These are phyloP conservation scores for Acleris holmiana DNA, from an alignment of 2,888 invertebrate genomes.

Conservation along the genomic window DNA sequence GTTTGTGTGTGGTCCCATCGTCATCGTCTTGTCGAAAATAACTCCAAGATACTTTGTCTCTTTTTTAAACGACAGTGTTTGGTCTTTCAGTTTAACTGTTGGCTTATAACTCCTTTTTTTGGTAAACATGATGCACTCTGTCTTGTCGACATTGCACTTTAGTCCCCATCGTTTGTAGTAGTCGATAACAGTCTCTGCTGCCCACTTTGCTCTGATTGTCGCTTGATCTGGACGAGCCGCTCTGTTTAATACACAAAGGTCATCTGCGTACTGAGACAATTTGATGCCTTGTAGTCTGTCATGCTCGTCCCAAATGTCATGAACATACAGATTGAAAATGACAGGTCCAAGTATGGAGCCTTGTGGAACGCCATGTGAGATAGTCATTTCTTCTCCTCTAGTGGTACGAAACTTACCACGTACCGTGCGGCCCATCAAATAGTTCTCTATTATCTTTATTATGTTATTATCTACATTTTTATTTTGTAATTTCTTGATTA, in stretches of 20 bases:
- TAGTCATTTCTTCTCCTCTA: background rate
- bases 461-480: constrained; percentile 14
- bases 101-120: constrained; percentile 3
- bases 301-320: background rate
- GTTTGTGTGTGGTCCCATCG: constrained; percentile 36
- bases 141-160: constrained; percentile 11
- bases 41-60: constrained; percentile 36
- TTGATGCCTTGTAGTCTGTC: background rate
- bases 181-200: background rate
- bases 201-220: constrained; percentile 3
- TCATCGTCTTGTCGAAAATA: constrained; percentile 35
- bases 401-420: constrained; percentile 2
- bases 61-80: background rate
- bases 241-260: constrained; percentile 4
- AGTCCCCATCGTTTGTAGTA: constrained; percentile 9
- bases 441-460: constrained; percentile 4
- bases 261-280: constrained; percentile 2
- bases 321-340: constrained; percentile 3
- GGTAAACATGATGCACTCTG: background rate
- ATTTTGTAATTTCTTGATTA: constrained; percentile 14
- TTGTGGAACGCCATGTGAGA: background rate
- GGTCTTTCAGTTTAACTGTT: constrained; percentile 6
- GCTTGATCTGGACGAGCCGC: background rate
- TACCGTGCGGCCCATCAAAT: background rate
- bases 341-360: constrained; percentile 3